phyloP scores from a whole-genome alignment of 2,113 vertebrate species.

The Carassius gibelio region DNA sequence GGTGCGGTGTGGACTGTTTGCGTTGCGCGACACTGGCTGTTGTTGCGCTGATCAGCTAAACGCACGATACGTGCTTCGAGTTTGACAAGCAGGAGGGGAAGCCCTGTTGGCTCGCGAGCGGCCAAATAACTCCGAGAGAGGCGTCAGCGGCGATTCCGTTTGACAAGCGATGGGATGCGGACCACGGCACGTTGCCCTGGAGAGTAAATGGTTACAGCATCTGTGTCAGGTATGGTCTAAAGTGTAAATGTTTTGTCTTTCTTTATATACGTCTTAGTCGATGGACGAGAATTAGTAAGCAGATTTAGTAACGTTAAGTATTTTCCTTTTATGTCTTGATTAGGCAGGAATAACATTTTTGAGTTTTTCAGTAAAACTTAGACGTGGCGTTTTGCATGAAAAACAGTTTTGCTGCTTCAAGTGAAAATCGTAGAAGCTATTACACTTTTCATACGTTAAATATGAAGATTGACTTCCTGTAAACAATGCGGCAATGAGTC shows the following conservation, averaged over 20 bases:
- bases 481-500: slow-evolving; percentile 29
- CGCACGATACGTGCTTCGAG: slow-evolving; percentile 71
- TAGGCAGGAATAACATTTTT: not conserved
- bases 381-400: not conserved
- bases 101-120: slow-evolving; percentile 56
- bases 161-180: slow-evolving; percentile 74
- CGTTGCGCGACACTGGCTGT: slow-evolving; percentile 61
- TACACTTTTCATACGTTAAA: slow-evolving; percentile 20
- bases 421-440: not conserved
- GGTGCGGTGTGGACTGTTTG: slow-evolving; percentile 70
- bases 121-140: slow-evolving; percentile 50
- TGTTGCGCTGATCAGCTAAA: slow-evolving; percentile 77
- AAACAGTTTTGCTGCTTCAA: not conserved
- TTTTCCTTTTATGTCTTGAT: not conserved
- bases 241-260: not conserved
- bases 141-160: slow-evolving; percentile 54
- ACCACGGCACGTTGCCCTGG: slow-evolving; percentile 64
- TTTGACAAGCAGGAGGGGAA: slow-evolving; percentile 72
- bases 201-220: slow-evolving; percentile 70
- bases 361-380: not conserved
- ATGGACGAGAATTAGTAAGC: not conserved
- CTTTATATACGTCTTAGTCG: not conserved
- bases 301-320: not conserved
- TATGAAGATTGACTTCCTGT: slow-evolving; percentile 41
- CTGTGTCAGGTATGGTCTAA: slow-evolving; percentile 69